Conservation (phyloP, 2,888 invertebrate species). For the Nudaria mundana region DNA sequence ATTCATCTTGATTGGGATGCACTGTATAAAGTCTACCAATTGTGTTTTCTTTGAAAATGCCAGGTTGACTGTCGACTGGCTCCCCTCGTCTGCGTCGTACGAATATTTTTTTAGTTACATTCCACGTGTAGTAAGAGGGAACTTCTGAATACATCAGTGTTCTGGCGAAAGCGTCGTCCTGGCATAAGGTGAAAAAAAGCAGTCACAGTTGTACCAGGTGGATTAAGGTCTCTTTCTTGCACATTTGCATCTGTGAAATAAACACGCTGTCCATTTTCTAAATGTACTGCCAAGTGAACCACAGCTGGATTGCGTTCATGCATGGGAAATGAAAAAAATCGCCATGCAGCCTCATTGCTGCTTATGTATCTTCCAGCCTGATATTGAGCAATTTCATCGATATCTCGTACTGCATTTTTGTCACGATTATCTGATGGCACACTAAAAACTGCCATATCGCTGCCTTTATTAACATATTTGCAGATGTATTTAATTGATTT, state of each 20-base stretch:
- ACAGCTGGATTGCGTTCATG: slow-evolving; percentile 13
- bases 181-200: slow-evolving; percentile 3
- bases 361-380: slow-evolving; percentile 10
- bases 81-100: slow-evolving; percentile 16
- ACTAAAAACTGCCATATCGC: slow-evolving; percentile 7
- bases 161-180: slow-evolving; percentile 2
- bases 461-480: slow-evolving; percentile 1
- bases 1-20: slow-evolving; percentile 9
- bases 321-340: slow-evolving; percentile 7
- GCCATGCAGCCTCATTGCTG: slow-evolving; percentile 4
- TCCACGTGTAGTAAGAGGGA: slow-evolving; percentile 8
- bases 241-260: slow-evolving; percentile 4
- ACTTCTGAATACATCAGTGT: slow-evolving; percentile 8
- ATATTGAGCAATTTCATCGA: slow-evolving; percentile 14
- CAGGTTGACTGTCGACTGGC: neutral
- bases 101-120: slow-evolving; percentile 6
- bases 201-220: slow-evolving; percentile 4
- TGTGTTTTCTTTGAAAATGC: slow-evolving; percentile 3
- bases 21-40: slow-evolving; percentile 6
- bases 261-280: neutral
- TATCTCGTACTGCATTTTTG: slow-evolving; percentile 6
- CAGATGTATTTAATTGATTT: slow-evolving; percentile 17
- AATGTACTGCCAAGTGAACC: slow-evolving; percentile 5
- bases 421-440: neutral
- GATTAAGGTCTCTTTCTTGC: neutral